Conservation (phyloP, 2,888 invertebrate species). For the Drosophila mettleri region DNA sequence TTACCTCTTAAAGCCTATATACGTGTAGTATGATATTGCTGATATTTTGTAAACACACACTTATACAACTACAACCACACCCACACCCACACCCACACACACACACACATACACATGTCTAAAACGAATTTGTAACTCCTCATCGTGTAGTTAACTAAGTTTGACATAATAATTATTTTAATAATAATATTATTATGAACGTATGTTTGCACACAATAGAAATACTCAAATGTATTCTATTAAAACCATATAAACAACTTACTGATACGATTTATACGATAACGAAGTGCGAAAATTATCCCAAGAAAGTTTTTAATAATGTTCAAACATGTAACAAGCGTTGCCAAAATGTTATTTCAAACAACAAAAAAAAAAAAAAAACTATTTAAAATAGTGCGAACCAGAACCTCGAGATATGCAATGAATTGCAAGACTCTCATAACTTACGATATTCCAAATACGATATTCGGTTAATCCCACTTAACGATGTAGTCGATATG, state of each 20-base stretch:
- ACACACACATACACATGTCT: slow-evolving; percentile 39
- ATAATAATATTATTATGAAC: slow-evolving; percentile 3
- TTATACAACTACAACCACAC: too few relatives aligned
- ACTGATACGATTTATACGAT: slow-evolving; percentile 28
- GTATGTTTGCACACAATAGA: slow-evolving; percentile 9
- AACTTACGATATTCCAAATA: slow-evolving; percentile 55
- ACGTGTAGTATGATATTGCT: slow-evolving; percentile 40
- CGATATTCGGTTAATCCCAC: slow-evolving; percentile 48
- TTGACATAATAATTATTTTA: slow-evolving; percentile 21
- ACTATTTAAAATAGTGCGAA: slow-evolving; percentile 65
- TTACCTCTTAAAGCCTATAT: slow-evolving; percentile 36
- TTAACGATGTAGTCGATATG: slow-evolving; percentile 22
- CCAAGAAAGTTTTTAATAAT: slow-evolving; percentile 37
- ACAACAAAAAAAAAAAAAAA: slow-evolving; percentile 56
- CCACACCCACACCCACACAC: slow-evolving; percentile 32
- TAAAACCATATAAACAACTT: slow-evolving; percentile 14
- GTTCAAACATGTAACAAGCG: slow-evolving; percentile 69
- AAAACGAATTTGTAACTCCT: slow-evolving; percentile 68
- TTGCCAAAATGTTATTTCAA: slow-evolving; percentile 73
- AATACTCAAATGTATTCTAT: slow-evolving; percentile 22
- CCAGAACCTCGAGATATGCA: slow-evolving; percentile 55
- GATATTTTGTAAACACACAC: slow-evolving; percentile 44
- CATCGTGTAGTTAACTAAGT: slow-evolving; percentile 51
- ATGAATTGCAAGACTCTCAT: slow-evolving; percentile 39
- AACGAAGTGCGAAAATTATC: slow-evolving; percentile 64